Evolutionary conservation across 2,797 vertebrate genomes (phyloP), one percentile per base, ranked within the genome.

Genomic region (Myotis myotis): DNA sequence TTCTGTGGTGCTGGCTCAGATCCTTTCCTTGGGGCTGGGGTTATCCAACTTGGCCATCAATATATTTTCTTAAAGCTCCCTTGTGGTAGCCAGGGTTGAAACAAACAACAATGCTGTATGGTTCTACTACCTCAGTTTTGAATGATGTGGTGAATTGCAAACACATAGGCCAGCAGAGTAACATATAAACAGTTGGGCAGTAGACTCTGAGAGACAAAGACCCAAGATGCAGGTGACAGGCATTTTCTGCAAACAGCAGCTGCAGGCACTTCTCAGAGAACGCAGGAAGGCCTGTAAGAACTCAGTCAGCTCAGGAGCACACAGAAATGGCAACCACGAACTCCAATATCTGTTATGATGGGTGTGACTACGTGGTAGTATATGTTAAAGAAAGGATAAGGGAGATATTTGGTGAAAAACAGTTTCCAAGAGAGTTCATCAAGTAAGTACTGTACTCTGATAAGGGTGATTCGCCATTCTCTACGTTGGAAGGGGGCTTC

Each of bases 391-490:
- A 47, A 82, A 90, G 33, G 33, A 44, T 94, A 66, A 57, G 60
- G 22, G 49, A 64, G 44, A 47, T 33, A 79, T 82, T 82, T 91
- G 70, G 72, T 71, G 33, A 94, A 68, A 92, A 64, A 16, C 41
- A 68, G 7, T 93, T 96, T 60, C 47, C 66, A 66, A 87, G 66
- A 88, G 49, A 89, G 30, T 60, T 80, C 30, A 76, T 60, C 78
- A 90, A 79, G 53, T 47, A 28, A 70, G 66, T 89, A 90, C 92
- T n/a, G 7, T 97, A 98, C 98, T 74, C 96, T 83, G 64, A 22
- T 17, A 19, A 0, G 44, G 86, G 16, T 5, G 70, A 55, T 83
- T 57, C 96, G 53, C 0, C 78, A 5, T n/a, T 4, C 6, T 96
- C 78, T 15, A 3, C 0, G 6, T 6, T 5, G 3, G 10, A 2